Evolutionary conservation across 1,140 invertebrate genomes (phyloP).

Genomic region (Catajapyx aquilonaris): DNA sequence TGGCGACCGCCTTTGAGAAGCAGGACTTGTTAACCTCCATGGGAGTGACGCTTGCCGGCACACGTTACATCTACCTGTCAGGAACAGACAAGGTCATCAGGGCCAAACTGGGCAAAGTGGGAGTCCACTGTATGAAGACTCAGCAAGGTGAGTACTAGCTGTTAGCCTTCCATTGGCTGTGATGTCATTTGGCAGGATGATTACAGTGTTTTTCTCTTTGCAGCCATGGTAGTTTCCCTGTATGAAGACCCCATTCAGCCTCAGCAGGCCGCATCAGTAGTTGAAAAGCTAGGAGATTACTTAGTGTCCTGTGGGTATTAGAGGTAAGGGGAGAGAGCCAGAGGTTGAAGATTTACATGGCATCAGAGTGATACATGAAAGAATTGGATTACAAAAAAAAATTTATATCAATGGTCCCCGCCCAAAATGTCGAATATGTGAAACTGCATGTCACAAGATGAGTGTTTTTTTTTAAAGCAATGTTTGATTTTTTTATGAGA

Average conservation of each 20-base stretch:
- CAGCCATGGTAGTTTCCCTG: slow-evolving; percentile 74
- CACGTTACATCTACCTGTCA: slow-evolving; percentile 79
- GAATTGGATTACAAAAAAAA: too few relatives aligned
- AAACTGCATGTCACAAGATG: too few relatives aligned
- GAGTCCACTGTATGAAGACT: slow-evolving; percentile 86
- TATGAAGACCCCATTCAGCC: slow-evolving; percentile 87
- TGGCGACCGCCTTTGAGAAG: slow-evolving; percentile 68
- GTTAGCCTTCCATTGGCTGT: slow-evolving; percentile 3
- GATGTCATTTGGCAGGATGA: slow-evolving; percentile 4
- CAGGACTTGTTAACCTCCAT: slow-evolving; percentile 61
- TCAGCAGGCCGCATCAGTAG: slow-evolving; percentile 79
- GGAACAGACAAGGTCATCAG: slow-evolving; percentile 75
- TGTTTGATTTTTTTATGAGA: too few relatives aligned
- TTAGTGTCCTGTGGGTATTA: slow-evolving; percentile 85
- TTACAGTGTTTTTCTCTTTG: slow-evolving; percentile 21
- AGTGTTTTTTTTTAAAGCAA: too few relatives aligned
- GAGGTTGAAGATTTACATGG: too few relatives aligned
- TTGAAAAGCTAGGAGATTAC: slow-evolving; percentile 89
- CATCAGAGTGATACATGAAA: too few relatives aligned
- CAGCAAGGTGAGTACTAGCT: slow-evolving; percentile 41
- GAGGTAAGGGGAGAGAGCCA: too few relatives aligned
- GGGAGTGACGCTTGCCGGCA: slow-evolving; percentile 69
- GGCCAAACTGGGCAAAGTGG: slow-evolving; percentile 73
- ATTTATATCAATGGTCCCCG: too few relatives aligned
- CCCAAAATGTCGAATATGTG: too few relatives aligned